phyloP scores from a whole-genome alignment of 2,888 invertebrate species.

The Malachius bipustulatus region DNA sequence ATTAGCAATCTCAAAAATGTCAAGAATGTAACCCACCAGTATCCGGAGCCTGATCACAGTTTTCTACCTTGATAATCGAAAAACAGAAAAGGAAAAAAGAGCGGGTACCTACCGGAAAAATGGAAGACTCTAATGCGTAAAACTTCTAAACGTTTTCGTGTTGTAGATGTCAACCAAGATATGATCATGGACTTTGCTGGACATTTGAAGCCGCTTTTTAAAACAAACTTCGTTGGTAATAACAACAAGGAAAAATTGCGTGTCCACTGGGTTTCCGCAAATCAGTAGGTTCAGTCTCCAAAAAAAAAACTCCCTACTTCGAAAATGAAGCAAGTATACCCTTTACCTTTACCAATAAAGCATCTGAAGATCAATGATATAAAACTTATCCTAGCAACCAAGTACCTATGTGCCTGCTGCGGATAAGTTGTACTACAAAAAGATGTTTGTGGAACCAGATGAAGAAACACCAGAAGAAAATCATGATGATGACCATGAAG shows the following conservation, averaged over 20 bases:
- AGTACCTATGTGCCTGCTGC: neutral
- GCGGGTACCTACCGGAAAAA: constrained; percentile 2
- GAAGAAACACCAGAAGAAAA: neutral
- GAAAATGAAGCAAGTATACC: neutral
- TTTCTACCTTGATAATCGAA: constrained; percentile 4
- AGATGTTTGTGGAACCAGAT: neutral
- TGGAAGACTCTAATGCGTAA: neutral
- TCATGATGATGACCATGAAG: neutral
- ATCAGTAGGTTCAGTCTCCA: no score
- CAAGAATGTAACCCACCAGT: constrained; percentile 4
- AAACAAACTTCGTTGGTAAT: neutral
- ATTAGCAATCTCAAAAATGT: constrained; percentile 2
- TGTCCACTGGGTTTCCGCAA: neutral
- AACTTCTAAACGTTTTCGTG: neutral
- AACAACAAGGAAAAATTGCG: neutral
- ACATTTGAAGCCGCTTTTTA: neutral
- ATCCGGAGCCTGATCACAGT: constrained; percentile 5
- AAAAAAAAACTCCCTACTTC: neutral
- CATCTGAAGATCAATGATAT: neutral
- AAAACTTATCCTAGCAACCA: neutral
- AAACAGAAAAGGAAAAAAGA: constrained; percentile 2
- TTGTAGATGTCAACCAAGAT: neutral
- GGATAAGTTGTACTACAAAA: neutral
- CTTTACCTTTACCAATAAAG: neutral
- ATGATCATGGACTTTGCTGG: neutral